A percentile compares a stretch with the other conserved stretches of the same genome.
Conservation (phyloP, 2,113 vertebrate species). For the Dryoscopus gambensis region DNA sequence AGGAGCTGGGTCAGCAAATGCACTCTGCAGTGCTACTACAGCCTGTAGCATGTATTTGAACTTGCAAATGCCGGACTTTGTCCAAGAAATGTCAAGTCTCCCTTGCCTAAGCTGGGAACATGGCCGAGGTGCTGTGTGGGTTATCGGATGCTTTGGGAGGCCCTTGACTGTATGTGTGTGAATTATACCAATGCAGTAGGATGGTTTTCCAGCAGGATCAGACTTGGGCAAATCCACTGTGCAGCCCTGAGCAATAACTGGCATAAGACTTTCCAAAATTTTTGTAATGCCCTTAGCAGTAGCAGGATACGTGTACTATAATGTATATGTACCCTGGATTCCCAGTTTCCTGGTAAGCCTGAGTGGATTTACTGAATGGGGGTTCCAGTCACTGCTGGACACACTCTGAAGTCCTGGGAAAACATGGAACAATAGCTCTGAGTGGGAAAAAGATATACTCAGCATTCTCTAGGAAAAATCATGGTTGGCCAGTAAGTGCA, state of each 20-base stretch:
- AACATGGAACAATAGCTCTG: background rate
- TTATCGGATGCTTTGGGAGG: background rate
- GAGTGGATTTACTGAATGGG: background rate
- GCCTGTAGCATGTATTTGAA: background rate
- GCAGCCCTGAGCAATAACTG: background rate
- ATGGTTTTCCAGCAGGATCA: background rate
- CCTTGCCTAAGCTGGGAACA: background rate
- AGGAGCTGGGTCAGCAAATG: background rate
- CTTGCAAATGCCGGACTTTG: background rate
- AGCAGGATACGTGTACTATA: background rate
- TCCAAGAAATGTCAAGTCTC: background rate
- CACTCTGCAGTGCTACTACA: background rate
- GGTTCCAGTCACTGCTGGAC: background rate
- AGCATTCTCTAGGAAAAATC: background rate
- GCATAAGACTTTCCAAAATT: background rate
- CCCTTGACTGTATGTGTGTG: background rate
- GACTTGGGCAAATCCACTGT: background rate
- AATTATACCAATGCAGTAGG: background rate
- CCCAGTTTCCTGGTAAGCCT: background rate
- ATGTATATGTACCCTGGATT: background rate
- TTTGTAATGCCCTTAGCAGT: too few species aligned
- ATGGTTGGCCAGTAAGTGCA: background rate
- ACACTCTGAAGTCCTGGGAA: background rate
- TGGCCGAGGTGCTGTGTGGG: background rate
- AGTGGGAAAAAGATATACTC: background rate